Percentiles rank a stretch among this genome's conserved stretches.
Evolutionary conservation across 2,113 vertebrate genomes (phyloP).

Genomic region (Vicugna pacos): DNA sequence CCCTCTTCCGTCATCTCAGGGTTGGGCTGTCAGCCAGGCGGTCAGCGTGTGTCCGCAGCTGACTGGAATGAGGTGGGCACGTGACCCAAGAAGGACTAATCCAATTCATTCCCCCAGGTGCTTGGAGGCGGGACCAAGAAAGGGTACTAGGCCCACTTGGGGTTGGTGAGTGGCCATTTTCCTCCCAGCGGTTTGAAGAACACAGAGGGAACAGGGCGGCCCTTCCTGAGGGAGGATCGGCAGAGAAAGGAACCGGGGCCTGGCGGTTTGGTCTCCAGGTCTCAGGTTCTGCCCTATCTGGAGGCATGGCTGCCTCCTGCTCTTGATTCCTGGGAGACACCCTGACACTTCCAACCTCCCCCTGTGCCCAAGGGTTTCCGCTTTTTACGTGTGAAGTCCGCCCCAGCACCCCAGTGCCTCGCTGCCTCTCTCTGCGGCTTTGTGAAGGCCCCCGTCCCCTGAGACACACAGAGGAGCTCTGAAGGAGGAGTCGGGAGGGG

Average conservation of each 20-base stretch:
- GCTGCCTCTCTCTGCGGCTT: accelerated
- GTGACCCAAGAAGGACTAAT: neutral
- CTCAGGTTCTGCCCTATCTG: neutral
- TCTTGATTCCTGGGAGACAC: neutral
- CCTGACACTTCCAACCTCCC: accelerated
- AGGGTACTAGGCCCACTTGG: too few species aligned
- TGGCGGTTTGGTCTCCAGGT: neutral
- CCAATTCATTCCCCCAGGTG: neutral
- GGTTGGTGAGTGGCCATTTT: neutral
- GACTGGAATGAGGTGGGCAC: neutral
- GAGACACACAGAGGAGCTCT: neutral
- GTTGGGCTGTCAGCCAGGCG: neutral
- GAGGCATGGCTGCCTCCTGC: neutral
- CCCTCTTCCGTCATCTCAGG: neutral
- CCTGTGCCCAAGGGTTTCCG: neutral
- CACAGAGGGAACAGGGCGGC: neutral
- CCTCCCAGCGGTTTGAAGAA: neutral
- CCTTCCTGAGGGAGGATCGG: too few species aligned
- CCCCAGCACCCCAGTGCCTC: too few species aligned
- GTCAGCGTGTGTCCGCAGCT: neutral
- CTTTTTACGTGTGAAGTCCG: neutral
- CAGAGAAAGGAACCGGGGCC: neutral
- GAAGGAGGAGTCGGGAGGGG: neutral
- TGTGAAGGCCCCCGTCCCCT: neutral
- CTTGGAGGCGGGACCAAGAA: neutral